Conservation (phyloP, 2,113 vertebrate genomes). For the Seriola aureovittata region DNA sequence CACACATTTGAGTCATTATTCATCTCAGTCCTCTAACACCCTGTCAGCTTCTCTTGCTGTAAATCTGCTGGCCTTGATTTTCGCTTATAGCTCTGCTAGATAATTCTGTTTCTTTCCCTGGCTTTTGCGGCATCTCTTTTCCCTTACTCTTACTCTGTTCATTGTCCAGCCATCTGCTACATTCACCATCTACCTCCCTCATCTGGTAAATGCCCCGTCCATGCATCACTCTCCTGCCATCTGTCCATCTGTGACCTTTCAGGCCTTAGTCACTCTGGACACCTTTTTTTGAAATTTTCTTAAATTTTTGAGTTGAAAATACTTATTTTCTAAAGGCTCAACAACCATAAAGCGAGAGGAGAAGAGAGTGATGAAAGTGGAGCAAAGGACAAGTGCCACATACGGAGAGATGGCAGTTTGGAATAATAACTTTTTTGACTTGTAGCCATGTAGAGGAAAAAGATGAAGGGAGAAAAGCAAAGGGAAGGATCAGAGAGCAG, state of each 20-base stretch:
- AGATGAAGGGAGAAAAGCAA: slow-evolving; percentile 26
- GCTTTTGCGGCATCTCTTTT: neutral
- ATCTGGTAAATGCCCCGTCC: neutral
- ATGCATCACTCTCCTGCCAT: slow-evolving; percentile 30
- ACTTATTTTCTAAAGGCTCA: slow-evolving; percentile 10
- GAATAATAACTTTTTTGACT: slow-evolving; percentile 5
- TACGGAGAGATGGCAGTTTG: slow-evolving; percentile 1
- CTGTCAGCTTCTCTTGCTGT: slow-evolving; percentile 14
- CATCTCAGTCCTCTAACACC: slow-evolving; percentile 7
- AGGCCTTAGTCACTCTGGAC: neutral
- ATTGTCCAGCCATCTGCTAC: slow-evolving; percentile 41
- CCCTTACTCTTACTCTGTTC: neutral
- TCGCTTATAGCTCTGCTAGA: slow-evolving; percentile 5
- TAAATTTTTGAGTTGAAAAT: neutral
- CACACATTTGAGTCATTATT: slow-evolving; percentile 30
- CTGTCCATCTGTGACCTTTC: slow-evolving; percentile 45
- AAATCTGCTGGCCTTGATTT: slow-evolving; percentile 37
- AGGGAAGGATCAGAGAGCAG: slow-evolving; percentile 29
- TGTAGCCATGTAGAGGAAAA: slow-evolving; percentile 18
- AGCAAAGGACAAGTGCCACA: slow-evolving; percentile 34
- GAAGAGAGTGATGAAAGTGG: slow-evolving; percentile 21
- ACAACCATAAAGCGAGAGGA: neutral
- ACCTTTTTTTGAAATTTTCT: slow-evolving; percentile 1
- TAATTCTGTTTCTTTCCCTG: neutral
- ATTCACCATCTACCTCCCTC: slow-evolving; percentile 18